Percentiles rank a stretch among this genome's conserved stretches.
phyloP scores from a whole-genome alignment of 37 sponge, comb jelly and placozoan species.

The Ephydatia muelleri region DNA sequence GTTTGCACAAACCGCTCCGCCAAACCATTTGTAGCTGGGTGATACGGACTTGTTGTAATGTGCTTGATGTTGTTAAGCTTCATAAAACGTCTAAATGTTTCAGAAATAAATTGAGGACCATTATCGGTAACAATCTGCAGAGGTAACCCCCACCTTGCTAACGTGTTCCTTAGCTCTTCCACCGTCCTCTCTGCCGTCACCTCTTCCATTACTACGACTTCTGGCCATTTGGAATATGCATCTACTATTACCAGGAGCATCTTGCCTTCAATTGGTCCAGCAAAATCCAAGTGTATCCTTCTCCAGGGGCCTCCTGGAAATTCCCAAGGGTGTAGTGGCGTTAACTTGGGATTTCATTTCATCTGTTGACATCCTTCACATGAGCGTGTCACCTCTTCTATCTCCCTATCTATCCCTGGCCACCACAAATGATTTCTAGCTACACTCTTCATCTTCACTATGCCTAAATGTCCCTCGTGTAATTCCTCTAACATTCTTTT shows the following conservation, averaged over 20 bases:
- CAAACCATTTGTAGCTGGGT: conserved; percentile 22
- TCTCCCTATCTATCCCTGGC: conserved; percentile 13
- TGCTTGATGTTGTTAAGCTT: conserved; percentile 34
- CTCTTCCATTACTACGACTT: background rate
- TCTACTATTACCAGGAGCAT: conserved; percentile 10
- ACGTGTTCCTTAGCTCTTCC: background rate
- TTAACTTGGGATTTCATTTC: background rate
- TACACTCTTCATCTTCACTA: conserved; percentile 15
- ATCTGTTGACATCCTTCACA: conserved; percentile 11
- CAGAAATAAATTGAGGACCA: conserved; percentile 32
- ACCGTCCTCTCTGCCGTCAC: background rate
- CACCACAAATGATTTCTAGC: conserved; percentile 20
- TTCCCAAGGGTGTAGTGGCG: conserved; percentile 3
- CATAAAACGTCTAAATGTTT: conserved; percentile 11
- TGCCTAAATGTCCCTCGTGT: conserved; percentile 11
- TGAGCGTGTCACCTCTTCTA: background rate
- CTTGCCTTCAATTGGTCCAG: conserved; percentile 14
- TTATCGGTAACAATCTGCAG: conserved; percentile 35
- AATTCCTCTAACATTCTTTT: background rate
- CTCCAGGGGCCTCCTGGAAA: conserved; percentile 16
- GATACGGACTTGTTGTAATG: conserved; percentile 6
- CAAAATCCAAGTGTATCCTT: conserved; percentile 30
- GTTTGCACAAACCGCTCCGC: conserved; percentile 1
- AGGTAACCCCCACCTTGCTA: background rate
- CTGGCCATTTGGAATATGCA: conserved; percentile 33